A percentile compares a stretch with the other conserved stretches of the same genome.
Evolutionary conservation across 2,888 invertebrate genomes (phyloP).

Genomic region (Cephus nigrinus): DNA sequence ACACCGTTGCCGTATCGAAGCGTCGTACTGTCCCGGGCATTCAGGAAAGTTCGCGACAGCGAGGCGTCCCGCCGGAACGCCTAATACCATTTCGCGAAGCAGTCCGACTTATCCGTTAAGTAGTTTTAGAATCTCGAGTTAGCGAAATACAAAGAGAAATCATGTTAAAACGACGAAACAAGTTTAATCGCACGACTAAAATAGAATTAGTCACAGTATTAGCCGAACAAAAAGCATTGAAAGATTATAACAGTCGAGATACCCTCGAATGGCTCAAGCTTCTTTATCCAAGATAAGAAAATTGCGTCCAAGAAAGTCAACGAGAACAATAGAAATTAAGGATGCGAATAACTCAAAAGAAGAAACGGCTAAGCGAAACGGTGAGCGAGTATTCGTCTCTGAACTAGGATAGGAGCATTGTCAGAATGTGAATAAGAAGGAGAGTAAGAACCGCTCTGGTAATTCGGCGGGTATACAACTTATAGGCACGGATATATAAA

Average conservation of each 20-base stretch:
- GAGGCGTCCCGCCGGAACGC: background rate
- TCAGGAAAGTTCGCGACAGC: background rate
- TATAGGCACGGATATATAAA: background rate
- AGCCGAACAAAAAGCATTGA: background rate
- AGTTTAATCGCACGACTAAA: background rate
- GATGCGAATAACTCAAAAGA: background rate
- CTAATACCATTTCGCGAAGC: background rate
- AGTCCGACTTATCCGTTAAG: background rate
- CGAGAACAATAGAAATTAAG: background rate
- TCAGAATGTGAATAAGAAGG: background rate
- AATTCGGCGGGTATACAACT: background rate
- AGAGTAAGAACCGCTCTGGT: background rate
- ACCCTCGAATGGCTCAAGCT: background rate
- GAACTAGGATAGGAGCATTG: no score
- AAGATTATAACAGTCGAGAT: background rate
- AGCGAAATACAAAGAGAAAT: background rate
- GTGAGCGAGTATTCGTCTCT: no score
- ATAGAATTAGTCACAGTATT: background rate
- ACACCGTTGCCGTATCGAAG: slow-evolving; percentile 32
- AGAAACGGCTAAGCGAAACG: background rate
- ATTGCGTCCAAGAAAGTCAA: background rate
- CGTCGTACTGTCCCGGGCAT: background rate
- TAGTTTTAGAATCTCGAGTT: background rate
- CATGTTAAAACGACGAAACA: background rate
- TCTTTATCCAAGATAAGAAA: background rate